A percentile compares a stretch with the other conserved stretches of the same genome.
Conservation (phyloP, 2,113 vertebrate species). For the Acanthochromis polyacanthus region DNA sequence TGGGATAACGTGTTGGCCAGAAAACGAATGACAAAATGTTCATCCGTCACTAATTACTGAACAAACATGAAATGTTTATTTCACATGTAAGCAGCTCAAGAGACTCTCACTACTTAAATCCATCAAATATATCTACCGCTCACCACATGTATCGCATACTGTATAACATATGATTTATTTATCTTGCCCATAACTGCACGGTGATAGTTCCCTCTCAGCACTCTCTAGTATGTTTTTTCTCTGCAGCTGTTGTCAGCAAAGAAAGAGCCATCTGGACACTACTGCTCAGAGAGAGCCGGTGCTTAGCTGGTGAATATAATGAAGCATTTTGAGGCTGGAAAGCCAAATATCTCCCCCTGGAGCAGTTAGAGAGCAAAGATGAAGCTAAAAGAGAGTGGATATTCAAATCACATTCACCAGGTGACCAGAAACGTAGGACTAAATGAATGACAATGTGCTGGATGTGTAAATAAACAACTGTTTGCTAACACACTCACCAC, state of each 20-base stretch:
- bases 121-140: neutral
- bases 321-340: neutral
- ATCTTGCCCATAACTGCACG: too few relatives aligned
- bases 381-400: neutral
- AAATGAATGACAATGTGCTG: neutral
- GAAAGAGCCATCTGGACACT: neutral
- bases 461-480: neutral
- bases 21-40: neutral
- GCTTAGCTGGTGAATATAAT: neutral
- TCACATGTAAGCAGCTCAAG: neutral
- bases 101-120: neutral
- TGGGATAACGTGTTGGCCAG: neutral
- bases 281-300: neutral
- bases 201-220: too few relatives aligned
- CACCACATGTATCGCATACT: neutral
- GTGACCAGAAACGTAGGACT: neutral
- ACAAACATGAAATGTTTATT: neutral
- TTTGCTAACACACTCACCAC: too few relatives aligned
- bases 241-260: too few relatives aligned
- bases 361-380: neutral
- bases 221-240: too few relatives aligned
- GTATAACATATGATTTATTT: neutral
- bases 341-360: neutral
- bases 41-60: too few relatives aligned
- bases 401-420: neutral